phyloP scores from a whole-genome alignment of 2,888 invertebrate genomes.

The Fragum fragum region DNA sequence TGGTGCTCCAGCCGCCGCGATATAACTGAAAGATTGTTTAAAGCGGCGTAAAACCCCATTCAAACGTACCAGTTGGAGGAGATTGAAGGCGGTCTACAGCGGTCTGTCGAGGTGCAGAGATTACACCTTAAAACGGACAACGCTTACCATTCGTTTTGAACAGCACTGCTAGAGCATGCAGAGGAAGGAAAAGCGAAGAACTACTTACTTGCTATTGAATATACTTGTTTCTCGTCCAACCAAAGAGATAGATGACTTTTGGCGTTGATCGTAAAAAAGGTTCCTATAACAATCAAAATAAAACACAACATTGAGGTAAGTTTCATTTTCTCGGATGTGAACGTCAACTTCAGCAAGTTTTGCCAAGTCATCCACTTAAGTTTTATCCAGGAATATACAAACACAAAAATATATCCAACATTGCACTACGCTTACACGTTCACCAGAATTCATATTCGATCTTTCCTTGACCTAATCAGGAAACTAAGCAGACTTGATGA shows the following conservation, averaged over 20 bases:
- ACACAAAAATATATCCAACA: slow-evolving; percentile 38
- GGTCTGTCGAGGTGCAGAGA: too few species aligned
- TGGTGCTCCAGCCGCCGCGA: too few species aligned
- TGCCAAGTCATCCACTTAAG: slow-evolving; percentile 40
- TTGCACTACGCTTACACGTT: background rate
- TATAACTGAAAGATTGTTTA: too few species aligned
- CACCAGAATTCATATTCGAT: slow-evolving; percentile 24
- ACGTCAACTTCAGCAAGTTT: slow-evolving; percentile 5
- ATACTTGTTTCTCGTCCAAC: slow-evolving; percentile 75
- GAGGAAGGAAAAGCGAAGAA: background rate
- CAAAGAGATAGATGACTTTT: slow-evolving; percentile 71
- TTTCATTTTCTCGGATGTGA: slow-evolving; percentile 44
- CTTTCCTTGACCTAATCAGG: background rate
- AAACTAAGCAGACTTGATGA: background rate
- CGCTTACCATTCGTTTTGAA: too few species aligned
- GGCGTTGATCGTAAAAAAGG: slow-evolving; percentile 53
- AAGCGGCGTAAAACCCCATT: too few species aligned
- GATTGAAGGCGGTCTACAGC: too few species aligned
- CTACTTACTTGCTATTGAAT: slow-evolving; percentile 64
- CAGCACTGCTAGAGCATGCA: too few species aligned
- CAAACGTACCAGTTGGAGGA: too few species aligned
- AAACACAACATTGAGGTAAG: slow-evolving; percentile 38
- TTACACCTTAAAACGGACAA: too few species aligned
- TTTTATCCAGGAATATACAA: slow-evolving; percentile 42
- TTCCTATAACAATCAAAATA: slow-evolving; percentile 49